A percentile compares a stretch with the other conserved stretches of the same genome.
Conservation (phyloP, 2,797 vertebrate genomes). For the Epinephelus awoara region DNA sequence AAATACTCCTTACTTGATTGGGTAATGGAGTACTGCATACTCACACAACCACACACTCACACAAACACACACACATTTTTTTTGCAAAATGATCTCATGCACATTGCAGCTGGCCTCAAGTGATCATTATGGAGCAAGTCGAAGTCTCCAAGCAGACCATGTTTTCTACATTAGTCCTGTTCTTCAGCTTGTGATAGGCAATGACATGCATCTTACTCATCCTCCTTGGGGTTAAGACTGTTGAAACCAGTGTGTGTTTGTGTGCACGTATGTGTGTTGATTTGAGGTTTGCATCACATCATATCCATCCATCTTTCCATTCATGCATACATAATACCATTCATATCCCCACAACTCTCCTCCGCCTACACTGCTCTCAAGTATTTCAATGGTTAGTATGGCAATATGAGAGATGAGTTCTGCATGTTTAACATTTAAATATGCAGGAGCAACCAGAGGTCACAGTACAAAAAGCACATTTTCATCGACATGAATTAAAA, state of each 20-base stretch:
- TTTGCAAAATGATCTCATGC: slow-evolving; percentile 70
- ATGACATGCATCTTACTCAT: slow-evolving; percentile 59
- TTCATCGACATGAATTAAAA: neutral
- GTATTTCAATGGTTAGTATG: neutral
- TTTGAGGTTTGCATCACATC: neutral
- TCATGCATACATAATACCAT: neutral
- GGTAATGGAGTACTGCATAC: neutral
- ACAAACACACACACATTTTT: neutral
- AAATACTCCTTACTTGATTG: neutral
- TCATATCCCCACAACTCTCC: slow-evolving; percentile 8
- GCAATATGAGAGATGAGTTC: neutral
- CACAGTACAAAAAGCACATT: neutral
- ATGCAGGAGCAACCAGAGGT: neutral
- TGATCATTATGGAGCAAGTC: slow-evolving; percentile 51
- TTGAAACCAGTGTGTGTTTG: slow-evolving; percentile 26
- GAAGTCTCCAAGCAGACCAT: slow-evolving; percentile 48
- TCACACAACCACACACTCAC: neutral
- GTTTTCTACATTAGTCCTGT: slow-evolving; percentile 67
- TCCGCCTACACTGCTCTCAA: neutral
- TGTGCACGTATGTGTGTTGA: slow-evolving; percentile 22
- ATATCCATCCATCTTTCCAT: slow-evolving; percentile 20
- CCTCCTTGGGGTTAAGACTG: slow-evolving; percentile 37
- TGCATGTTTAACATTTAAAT: neutral
- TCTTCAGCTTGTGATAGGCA: slow-evolving; percentile 54
- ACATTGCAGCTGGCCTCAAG: slow-evolving; percentile 70